phyloP scores from a whole-genome alignment of 2,888 invertebrate genomes.

The Lagria hirta region DNA sequence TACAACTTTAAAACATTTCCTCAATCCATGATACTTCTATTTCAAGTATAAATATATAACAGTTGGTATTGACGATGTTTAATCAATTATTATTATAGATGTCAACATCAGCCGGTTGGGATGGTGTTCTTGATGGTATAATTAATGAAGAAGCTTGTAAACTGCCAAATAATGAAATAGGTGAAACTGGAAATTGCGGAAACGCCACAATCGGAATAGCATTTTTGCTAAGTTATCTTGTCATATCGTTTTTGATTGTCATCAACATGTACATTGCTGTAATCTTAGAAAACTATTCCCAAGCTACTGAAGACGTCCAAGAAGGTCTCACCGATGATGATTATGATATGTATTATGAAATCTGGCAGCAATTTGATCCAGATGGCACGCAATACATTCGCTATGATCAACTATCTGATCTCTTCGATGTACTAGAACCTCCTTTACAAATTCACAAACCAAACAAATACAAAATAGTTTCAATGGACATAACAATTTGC shows the following conservation, averaged over 20 bases:
- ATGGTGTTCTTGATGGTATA: slow-evolving; percentile 91
- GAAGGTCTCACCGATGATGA: slow-evolving; percentile 97
- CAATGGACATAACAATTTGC: slow-evolving; percentile 98
- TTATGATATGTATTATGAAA: slow-evolving; percentile 99
- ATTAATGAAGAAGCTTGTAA: slow-evolving; percentile 94
- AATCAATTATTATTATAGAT: slow-evolving; percentile 62
- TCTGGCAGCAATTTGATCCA: slow-evolving; percentile 99
- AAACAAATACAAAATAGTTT: slow-evolving; percentile 98
- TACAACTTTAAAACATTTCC: slow-evolving; percentile 99
- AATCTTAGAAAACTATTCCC: slow-evolving; percentile 97
- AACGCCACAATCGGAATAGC: slow-evolving; percentile 92
- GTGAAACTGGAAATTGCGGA: slow-evolving; percentile 90
- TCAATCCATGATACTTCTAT: slow-evolving; percentile 96
- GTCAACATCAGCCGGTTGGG: slow-evolving; percentile 98
- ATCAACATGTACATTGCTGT: slow-evolving; percentile 99
- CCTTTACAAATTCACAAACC: slow-evolving; percentile 97
- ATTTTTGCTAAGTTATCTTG: slow-evolving; percentile 92
- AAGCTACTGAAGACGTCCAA: slow-evolving; percentile 96
- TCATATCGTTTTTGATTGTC: slow-evolving; percentile 97
- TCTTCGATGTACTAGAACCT: slow-evolving; percentile 93
- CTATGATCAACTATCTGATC: slow-evolving; percentile 91
- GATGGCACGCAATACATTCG: slow-evolving; percentile 97
- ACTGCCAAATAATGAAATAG: slow-evolving; percentile 85
- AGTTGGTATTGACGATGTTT: not conserved
- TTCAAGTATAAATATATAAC: slow-evolving; percentile 73